Conservation (phyloP, 2,797 vertebrate genomes). For the Coregonus suidteri region DNA sequence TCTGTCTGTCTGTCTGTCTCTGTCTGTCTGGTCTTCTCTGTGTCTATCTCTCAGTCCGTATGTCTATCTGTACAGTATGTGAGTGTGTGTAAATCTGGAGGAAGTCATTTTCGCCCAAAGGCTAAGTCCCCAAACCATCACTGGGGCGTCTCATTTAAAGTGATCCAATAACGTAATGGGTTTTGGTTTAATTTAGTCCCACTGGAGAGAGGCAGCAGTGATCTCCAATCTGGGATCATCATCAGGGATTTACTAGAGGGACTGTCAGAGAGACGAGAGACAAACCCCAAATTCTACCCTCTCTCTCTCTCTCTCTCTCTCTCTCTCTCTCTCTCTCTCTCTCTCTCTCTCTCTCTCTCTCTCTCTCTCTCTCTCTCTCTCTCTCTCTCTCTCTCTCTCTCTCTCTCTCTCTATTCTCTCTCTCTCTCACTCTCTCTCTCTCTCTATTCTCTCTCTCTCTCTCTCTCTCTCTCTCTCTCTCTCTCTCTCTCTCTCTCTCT, state of each 20-base stretch:
- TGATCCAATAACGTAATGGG: conserved; percentile 77
- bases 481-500: neutral
- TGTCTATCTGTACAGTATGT: conserved; percentile 40
- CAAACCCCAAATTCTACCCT: conserved; percentile 49
- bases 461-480: neutral
- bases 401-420: no score
- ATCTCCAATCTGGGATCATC: conserved; percentile 67
- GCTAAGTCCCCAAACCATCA: conserved; percentile 58
- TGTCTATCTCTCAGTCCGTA: no score
- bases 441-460: no score
- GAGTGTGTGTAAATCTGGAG: conserved; percentile 53
- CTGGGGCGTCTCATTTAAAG: conserved; percentile 53
- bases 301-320: conserved; percentile 21
- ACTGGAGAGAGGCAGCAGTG: conserved; percentile 58
- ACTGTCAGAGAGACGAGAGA: conserved; percentile 35
- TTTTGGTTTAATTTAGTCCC: conserved; percentile 73
- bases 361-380: conserved; percentile 4
- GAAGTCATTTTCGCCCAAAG: conserved; percentile 33
- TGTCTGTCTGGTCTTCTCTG: neutral
- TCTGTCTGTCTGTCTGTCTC: conserved; percentile 9
- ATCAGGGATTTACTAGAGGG: conserved; percentile 66
- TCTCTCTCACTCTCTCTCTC: no score
- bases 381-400: neutral
- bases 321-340: conserved; percentile 28
- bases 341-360: conserved; percentile 38